phyloP scores from a whole-genome alignment of 37 sponge, comb jelly and placozoan species.

The Beroe ovata region DNA sequence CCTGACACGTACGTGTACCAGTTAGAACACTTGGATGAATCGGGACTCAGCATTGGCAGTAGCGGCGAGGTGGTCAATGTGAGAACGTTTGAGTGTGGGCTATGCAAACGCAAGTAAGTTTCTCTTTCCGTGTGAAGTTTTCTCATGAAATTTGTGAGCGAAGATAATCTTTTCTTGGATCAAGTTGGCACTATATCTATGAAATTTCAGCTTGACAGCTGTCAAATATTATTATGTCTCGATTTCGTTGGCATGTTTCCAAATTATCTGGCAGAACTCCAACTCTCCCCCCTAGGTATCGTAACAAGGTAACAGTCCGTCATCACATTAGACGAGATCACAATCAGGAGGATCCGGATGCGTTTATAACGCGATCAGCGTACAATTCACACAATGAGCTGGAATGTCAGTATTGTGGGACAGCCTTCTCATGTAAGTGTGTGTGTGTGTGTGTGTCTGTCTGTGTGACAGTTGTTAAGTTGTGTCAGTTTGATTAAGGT shows the following conservation, averaged over 20 bases:
- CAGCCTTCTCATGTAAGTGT: conserved; percentile 7
- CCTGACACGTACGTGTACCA: conserved; percentile 64
- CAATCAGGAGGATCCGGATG: conserved; percentile 65
- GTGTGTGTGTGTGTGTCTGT: not conserved
- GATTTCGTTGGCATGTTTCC: no score
- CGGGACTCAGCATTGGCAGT: conserved; percentile 53
- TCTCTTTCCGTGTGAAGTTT: not conserved
- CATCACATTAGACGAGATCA: conserved; percentile 57
- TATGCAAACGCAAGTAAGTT: conserved; percentile 65
- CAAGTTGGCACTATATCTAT: no score
- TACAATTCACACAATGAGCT: not conserved
- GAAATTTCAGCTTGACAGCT: no score
- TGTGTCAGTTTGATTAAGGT: no score
- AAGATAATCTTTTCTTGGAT: no score
- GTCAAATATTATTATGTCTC: no score
- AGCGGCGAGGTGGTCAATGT: conserved; percentile 66
- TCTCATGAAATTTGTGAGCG: no score
- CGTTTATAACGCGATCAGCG: conserved; percentile 32
- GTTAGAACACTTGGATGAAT: conserved; percentile 38
- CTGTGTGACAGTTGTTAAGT: not conserved
- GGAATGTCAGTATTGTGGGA: conserved; percentile 60
- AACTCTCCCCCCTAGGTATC: conserved; percentile 5
- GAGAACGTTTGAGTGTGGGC: conserved; percentile 51
- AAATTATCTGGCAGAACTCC: no score
- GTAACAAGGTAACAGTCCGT: conserved; percentile 57